Evolutionary conservation across 2,888 invertebrate genomes (phyloP), one percentile per base, ranked within the genome.

Genomic region (Erpobdella octoculata): DNA sequence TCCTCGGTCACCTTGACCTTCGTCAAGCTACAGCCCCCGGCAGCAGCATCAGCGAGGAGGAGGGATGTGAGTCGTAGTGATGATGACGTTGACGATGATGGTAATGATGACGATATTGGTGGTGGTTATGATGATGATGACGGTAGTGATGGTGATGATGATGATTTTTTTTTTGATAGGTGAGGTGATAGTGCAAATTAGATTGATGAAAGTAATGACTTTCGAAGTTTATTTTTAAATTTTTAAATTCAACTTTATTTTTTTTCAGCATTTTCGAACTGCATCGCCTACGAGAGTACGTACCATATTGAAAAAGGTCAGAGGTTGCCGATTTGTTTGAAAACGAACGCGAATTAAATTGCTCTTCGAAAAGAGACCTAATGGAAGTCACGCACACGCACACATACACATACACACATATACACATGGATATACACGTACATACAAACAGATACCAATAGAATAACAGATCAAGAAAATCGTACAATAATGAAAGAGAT

Each of bases 271-370:
- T 48, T 66, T 36, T 48, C 48, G 9, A 58, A 33, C 25, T 71
- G 71, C 35, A 58, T 71, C 0, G 66, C 71, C 18, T 71, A 66
- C 35, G 71, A 71, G 53, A 71, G 71, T 21, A 53, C 66, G 33
- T 71, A 71, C 53, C 71, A 71, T 28, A 66, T 71, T 65, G 67
- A 71, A 15, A 38, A 58, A 71, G 58, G 71, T 71, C n/a, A 64
- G 71, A n/a, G 53, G 5, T 53, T 28, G n/a, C n/a, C n/a, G n/a
- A n/a, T n/a, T n/a, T n/a, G n/a, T n/a, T n/a, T n/a, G n/a, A n/a
- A n/a, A n/a, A n/a, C n/a, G n/a, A n/a, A n/a, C n/a, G n/a, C n/a
- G n/a, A n/a, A n/a, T n/a, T n/a, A n/a, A n/a, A n/a, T n/a, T n/a
- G n/a, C n/a, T n/a, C n/a, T n/a, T n/a, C n/a, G n/a, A n/a, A n/a